Evolutionary conservation across 2,888 invertebrate genomes (phyloP).

Genomic region (Drosophila yooni): DNA sequence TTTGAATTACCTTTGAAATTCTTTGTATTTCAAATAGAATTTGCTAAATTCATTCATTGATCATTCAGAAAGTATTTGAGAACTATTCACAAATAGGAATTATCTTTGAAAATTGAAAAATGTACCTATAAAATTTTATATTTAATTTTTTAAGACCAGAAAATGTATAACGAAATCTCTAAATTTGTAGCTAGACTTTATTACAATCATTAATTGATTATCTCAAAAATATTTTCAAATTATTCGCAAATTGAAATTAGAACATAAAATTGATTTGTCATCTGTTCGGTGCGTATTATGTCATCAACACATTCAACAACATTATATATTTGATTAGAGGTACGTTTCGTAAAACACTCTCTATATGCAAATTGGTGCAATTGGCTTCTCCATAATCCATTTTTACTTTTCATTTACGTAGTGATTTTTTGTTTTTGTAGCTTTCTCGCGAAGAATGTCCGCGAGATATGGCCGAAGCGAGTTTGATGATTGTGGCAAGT

Average conservation of each 20-base stretch:
- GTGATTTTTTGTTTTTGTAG: neutral
- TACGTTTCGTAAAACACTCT: slow-evolving; percentile 43
- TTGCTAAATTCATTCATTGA: neutral
- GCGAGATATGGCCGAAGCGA: neutral
- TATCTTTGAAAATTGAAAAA: neutral
- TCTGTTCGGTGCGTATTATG: slow-evolving; percentile 7
- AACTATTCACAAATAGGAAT: neutral
- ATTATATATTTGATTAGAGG: slow-evolving; percentile 14
- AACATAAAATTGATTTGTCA: neutral
- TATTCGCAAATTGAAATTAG: neutral
- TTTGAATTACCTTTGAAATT: too few species aligned
- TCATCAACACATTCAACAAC: slow-evolving; percentile 8
- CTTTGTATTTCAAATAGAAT: too few species aligned
- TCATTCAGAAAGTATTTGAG: neutral
- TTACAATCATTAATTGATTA: neutral
- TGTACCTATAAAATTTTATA: neutral
- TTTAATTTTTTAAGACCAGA: neutral
- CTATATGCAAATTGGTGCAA: slow-evolving; percentile 28
- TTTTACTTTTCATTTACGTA: slow-evolving; percentile 39
- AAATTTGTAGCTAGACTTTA: neutral
- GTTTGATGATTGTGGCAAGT: slow-evolving; percentile 4
- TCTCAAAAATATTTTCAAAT: neutral
- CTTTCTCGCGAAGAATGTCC: slow-evolving; percentile 7
- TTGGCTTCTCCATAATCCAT: slow-evolving; percentile 28
- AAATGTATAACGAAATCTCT: neutral